These are phyloP conservation scores for Zootoca vivipara DNA, from an alignment of 2,113 vertebrate species.

Conservation along the genomic window DNA sequence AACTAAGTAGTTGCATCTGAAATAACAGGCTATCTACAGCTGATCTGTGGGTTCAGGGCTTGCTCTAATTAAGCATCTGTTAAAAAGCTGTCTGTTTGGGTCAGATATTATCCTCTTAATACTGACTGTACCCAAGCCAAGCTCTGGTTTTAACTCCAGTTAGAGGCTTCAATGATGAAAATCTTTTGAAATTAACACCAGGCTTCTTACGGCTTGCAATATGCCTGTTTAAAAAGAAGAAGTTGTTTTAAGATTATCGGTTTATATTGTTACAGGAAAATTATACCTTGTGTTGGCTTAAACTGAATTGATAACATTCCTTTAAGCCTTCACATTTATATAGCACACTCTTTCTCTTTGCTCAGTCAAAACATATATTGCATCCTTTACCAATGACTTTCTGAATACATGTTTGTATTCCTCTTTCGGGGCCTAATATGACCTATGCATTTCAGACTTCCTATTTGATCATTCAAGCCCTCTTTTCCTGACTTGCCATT, in stretches of 20 bases:
- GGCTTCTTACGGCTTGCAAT: conserved; percentile 51
- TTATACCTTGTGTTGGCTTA: conserved; percentile 26
- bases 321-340: background rate
- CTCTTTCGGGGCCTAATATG: no score
- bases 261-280: conserved; percentile 44
- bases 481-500: no score
- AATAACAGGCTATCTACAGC: conserved; percentile 62
- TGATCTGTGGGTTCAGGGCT: conserved; percentile 54
- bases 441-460: no score
- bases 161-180: conserved; percentile 67
- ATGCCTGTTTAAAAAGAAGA: conserved; percentile 34
- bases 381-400: conserved; percentile 5
- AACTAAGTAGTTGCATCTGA: conserved; percentile 61
- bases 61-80: conserved; percentile 76
- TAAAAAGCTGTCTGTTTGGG: conserved; percentile 72
- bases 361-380: conserved; percentile 14
- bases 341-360: conserved; percentile 10
- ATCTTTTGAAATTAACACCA: conserved; percentile 70
- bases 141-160: conserved; percentile 70
- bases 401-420: conserved; percentile 3
- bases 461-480: no score
- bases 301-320: conserved; percentile 14
- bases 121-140: conserved; percentile 68
- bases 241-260: conserved; percentile 31
- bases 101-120: conserved; percentile 64